A percentile compares a stretch with the other conserved stretches of the same genome.
These are phyloP conservation scores for Megalops cyprinoides DNA, from an alignment of 2,797 vertebrate genomes.

Conservation along the genomic window DNA sequence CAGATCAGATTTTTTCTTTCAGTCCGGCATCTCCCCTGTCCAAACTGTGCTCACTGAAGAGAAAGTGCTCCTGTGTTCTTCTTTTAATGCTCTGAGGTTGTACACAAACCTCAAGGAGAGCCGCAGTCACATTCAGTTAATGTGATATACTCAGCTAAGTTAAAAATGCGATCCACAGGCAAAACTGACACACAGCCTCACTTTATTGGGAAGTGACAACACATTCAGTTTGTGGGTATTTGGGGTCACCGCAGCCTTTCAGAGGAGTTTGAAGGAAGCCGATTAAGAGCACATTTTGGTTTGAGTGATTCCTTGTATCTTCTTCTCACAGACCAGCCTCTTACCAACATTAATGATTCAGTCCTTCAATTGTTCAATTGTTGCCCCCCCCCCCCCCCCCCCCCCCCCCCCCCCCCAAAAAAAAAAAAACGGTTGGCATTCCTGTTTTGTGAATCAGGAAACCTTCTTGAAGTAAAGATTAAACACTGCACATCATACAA, in stretches of 20 bases:
- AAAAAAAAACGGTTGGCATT: slow-evolving; percentile 33
- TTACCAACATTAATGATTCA: slow-evolving; percentile 55
- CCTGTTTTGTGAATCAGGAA: slow-evolving; percentile 34
- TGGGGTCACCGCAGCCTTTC: slow-evolving; percentile 19
- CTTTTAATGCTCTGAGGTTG: neutral
- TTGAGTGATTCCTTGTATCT: slow-evolving; percentile 50
- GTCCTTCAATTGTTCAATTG: slow-evolving; percentile 35
- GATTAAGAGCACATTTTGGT: slow-evolving; percentile 30
- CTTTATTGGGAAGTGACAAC: slow-evolving; percentile 16
- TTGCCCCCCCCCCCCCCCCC: no score
- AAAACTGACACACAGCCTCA: slow-evolving; percentile 20
- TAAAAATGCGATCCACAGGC: slow-evolving; percentile 30
- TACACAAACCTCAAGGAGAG: neutral
- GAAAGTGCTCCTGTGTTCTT: neutral
- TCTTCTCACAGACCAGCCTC: slow-evolving; percentile 53
- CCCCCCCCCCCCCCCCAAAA: no score
- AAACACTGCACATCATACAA: slow-evolving; percentile 18
- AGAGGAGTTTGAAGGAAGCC: slow-evolving; percentile 24
- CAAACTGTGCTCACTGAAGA: neutral
- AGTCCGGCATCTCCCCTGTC: neutral
- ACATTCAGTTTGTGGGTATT: slow-evolving; percentile 28
- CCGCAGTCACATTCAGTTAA: neutral
- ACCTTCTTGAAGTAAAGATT: slow-evolving; percentile 36
- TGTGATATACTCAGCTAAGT: slow-evolving; percentile 27
- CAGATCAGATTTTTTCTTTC: neutral